Conservation (phyloP, 2,888 invertebrate genomes). For the Melitaea athalia region DNA sequence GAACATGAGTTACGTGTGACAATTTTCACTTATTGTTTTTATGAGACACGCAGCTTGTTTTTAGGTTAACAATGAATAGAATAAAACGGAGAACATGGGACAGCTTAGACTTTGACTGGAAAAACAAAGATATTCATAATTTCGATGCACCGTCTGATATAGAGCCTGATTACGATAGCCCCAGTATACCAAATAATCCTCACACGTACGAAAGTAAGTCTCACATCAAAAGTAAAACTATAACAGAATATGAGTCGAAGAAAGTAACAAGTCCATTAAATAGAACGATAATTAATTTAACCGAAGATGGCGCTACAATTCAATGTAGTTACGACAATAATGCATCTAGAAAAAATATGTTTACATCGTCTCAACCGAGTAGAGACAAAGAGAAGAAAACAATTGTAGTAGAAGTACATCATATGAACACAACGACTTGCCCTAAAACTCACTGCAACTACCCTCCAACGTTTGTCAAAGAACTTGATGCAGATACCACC, state of each 20-base stretch:
- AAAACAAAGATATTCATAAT: constrained; percentile 74
- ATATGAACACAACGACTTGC: constrained; percentile 61
- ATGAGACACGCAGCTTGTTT: constrained; percentile 37
- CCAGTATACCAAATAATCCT: constrained; percentile 77
- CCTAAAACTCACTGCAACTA: constrained; percentile 62
- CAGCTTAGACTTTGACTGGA: constrained; percentile 82
- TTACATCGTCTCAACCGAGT: constrained; percentile 57
- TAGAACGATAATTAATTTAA: constrained; percentile 87
- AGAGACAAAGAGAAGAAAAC: constrained; percentile 82
- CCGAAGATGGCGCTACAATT: constrained; percentile 87
- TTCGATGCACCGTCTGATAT: constrained; percentile 78
- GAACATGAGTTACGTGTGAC: too few species aligned
- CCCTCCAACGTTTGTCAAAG: constrained; percentile 59
- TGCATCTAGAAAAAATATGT: constrained; percentile 66
- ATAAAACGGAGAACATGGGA: constrained; percentile 83
- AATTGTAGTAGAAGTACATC: constrained; percentile 89
- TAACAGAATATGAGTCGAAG: constrained; percentile 61
- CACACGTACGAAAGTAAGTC: constrained; percentile 72
- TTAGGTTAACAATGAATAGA: constrained; percentile 70
- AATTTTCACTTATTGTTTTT: neutral
- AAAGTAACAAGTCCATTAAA: constrained; percentile 73
- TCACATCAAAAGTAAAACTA: constrained; percentile 56
- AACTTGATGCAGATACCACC: constrained; percentile 57
- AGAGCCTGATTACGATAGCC: constrained; percentile 75
- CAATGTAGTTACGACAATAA: constrained; percentile 84